Conservation (phyloP, 1,140 invertebrate species). For the Patella vulgata region DNA sequence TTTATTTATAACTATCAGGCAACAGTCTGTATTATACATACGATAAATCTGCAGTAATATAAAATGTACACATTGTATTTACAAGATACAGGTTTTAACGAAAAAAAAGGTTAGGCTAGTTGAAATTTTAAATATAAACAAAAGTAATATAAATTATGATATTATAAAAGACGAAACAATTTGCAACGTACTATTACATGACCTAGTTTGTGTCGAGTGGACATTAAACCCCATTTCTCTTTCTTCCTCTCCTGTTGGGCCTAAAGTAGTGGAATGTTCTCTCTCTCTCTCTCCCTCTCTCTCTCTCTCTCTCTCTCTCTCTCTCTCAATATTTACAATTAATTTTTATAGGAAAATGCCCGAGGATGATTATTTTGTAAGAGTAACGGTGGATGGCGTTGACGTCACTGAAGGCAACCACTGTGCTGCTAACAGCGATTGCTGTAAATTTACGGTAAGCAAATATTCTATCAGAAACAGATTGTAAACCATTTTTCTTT, state of each 20-base stretch:
- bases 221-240: too few species aligned
- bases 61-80: too few species aligned
- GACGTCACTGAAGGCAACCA: conserved; percentile 27
- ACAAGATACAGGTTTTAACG: too few species aligned
- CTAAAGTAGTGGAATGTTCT: neutral
- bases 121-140: neutral
- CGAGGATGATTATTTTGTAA: conserved; percentile 33
- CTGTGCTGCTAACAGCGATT: conserved; percentile 12
- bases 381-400: conserved; percentile 40
- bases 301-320: conserved; percentile 11
- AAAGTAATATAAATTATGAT: neutral
- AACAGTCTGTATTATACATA: too few species aligned
- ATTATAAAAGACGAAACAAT: neutral
- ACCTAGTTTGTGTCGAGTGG: neutral
- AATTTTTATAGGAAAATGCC: conserved; percentile 38
- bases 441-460: conserved; percentile 33
- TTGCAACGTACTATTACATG: neutral
- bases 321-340: neutral
- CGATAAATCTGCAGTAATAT: too few species aligned
- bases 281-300: neutral
- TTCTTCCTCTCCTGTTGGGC: neutral
- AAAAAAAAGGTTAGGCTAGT: neutral
- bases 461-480: neutral
- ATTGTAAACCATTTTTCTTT: neutral
- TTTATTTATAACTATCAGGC: too few species aligned